Base-by-base conservation (phyloP, 1,140 invertebrate genomes). In the Conus ventricosus region DNA sequence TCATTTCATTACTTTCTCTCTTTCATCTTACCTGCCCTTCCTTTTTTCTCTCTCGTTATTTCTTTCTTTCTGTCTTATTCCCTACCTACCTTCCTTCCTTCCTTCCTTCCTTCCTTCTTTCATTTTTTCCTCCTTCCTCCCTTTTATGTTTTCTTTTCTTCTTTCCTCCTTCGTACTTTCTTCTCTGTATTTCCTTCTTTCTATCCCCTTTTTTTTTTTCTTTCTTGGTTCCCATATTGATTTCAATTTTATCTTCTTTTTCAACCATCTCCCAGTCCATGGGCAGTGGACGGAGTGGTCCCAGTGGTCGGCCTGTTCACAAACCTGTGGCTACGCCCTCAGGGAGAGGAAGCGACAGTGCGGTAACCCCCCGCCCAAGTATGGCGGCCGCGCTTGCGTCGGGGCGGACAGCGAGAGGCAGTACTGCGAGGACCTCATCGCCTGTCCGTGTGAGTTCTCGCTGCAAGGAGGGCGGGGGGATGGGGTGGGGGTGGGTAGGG, bases 221-320 rank as follows among this genome's bases (percentile, higher is more conserved):
- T 75, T 20, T 75, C 13, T 75, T 25, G 7, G 1, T 75, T 20
- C n/a, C 67, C 7, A 20, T 75, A 7, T 75, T 20, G 13, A 11
- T 75, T 25, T 75, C 20, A 17, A 7, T 15, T 20, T 75, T 20
- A 5, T 20, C 25, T 27, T 78, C 3, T 27, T 39, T 13, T 11
- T 39, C 27, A 8, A 60, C 57, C 57, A 15, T 60, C 57, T 60
- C 57, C 5, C 91, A 94, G 94, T 93, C 51, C 91, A 95, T 91
- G 95, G 95, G 57, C 88, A 91, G 67, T 95, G 95, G 95, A 94
- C 94, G 23, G 90, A 91, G 4, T 95, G 95, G 95, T 93, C 94
- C 0, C 60, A 88, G 8, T 95, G 95, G 95, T 93, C 94, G 51
- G 88, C 88, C n/a, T 95, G 95, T 87, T 93, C 93, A 7, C 88